phyloP scores from a whole-genome alignment of 2,113 vertebrate species.

The Sarotherodon lohbergeri region DNA sequence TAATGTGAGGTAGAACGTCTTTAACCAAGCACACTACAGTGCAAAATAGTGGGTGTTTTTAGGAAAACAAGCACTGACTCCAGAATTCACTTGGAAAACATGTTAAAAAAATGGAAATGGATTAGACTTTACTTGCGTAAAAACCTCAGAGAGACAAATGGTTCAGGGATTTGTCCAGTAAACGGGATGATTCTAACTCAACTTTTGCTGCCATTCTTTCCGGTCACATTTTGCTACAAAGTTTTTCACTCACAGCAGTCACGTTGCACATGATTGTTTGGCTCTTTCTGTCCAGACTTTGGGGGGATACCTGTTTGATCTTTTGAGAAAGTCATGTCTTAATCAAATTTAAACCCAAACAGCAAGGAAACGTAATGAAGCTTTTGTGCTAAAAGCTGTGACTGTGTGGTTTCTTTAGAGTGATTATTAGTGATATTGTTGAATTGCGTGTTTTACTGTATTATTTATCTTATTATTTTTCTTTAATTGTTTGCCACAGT shows the following conservation, averaged over 20 bases:
- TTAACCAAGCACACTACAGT: neutral
- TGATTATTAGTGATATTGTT: neutral
- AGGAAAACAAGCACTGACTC: neutral
- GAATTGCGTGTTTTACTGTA: neutral
- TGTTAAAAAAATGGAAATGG: neutral
- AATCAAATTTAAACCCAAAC: neutral
- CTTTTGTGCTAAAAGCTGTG: neutral
- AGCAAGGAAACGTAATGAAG: neutral
- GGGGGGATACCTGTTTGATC: neutral
- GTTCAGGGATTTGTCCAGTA: neutral
- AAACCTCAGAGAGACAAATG: neutral
- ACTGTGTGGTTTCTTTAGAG: neutral
- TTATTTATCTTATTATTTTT: neutral
- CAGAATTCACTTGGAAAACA: neutral
- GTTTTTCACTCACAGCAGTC: neutral
- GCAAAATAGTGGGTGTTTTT: neutral
- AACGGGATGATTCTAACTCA: neutral
- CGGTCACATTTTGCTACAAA: neutral
- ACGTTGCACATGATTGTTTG: neutral
- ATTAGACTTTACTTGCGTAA: neutral
- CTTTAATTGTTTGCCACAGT: constrained; percentile 21
- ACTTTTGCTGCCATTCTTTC: neutral
- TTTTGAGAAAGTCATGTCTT: neutral
- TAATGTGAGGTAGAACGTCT: neutral
- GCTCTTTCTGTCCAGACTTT: neutral